Evolutionary conservation across 2,888 invertebrate genomes (phyloP).

Genomic region (Monopis laevigella): DNA sequence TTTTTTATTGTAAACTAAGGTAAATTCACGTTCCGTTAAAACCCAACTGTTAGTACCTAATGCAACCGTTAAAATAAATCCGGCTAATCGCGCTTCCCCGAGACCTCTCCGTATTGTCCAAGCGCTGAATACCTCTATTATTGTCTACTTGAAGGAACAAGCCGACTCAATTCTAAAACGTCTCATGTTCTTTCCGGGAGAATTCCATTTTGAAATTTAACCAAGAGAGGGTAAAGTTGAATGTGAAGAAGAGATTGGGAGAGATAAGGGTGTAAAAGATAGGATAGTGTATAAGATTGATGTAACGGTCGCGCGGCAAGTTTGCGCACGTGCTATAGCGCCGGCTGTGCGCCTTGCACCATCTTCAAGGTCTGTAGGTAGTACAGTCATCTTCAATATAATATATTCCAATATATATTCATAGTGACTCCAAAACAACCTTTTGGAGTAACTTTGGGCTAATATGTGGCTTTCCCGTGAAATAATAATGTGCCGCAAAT

Average conservation of each 20-base stretch:
- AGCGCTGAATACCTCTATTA: slow-evolving; percentile 52
- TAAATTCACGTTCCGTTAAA: slow-evolving; percentile 11
- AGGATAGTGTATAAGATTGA: slow-evolving; percentile 55
- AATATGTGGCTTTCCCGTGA: too few relatives aligned
- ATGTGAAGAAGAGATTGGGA: slow-evolving; percentile 24
- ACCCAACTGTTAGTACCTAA: slow-evolving; percentile 1
- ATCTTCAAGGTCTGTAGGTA: slow-evolving; percentile 19
- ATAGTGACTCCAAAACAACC: background rate
- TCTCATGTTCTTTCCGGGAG: slow-evolving; percentile 14
- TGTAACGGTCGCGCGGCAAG: slow-evolving; percentile 53
- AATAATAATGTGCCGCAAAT: too few relatives aligned
- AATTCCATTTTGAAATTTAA: slow-evolving; percentile 15
- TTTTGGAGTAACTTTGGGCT: too few relatives aligned
- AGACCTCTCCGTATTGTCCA: slow-evolving; percentile 45
- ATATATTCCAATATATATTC: background rate
- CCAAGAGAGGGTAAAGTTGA: background rate
- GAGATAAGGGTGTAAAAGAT: slow-evolving; percentile 42
- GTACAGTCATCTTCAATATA: slow-evolving; percentile 15
- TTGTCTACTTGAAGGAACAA: slow-evolving; percentile 36
- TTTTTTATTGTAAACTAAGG: slow-evolving; percentile 6
- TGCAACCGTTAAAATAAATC: slow-evolving; percentile 50
- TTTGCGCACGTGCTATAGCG: slow-evolving; percentile 54
- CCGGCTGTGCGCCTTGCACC: slow-evolving; percentile 38
- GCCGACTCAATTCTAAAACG: slow-evolving; percentile 18
- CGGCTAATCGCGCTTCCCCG: slow-evolving; percentile 43